Evolutionary conservation across 2,888 invertebrate species (phyloP).

Genomic region (Parascotia fuliginaria): DNA sequence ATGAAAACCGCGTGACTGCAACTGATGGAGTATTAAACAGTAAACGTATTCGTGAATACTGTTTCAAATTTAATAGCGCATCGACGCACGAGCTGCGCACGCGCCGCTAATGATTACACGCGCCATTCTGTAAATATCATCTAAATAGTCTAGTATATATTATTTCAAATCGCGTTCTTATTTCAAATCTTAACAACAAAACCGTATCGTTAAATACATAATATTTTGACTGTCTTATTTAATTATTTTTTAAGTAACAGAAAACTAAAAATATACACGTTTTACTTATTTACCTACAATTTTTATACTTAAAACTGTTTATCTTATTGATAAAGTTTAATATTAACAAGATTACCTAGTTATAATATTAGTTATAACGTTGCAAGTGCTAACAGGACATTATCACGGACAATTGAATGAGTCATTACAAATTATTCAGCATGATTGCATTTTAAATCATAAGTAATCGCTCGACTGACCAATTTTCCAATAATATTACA

Average conservation of each 20-base stretch:
- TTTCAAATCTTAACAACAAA: background rate
- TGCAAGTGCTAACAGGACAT: no score
- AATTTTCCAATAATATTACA: background rate
- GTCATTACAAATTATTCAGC: constrained; percentile 1
- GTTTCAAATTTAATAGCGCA: constrained; percentile 74
- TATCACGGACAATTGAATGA: background rate
- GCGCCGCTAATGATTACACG: constrained; percentile 73
- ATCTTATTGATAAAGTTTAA: no score
- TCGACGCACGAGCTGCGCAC: constrained; percentile 72
- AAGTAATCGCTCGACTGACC: background rate
- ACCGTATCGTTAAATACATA: no score
- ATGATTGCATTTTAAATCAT: background rate
- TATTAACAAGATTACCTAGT: no score
- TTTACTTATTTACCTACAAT: no score
- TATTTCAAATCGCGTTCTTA: background rate
- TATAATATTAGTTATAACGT: no score
- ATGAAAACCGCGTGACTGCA: constrained; percentile 36
- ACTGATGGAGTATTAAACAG: constrained; percentile 56
- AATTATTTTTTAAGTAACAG: no score
- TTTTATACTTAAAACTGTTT: no score
- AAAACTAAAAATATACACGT: no score
- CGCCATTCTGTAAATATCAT: constrained; percentile 56
- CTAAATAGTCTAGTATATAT: background rate
- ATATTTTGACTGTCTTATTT: no score
- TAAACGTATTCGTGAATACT: constrained; percentile 57